phyloP scores from a whole-genome alignment of 2,113 vertebrate genomes.

The Eptatretus burgeri region DNA sequence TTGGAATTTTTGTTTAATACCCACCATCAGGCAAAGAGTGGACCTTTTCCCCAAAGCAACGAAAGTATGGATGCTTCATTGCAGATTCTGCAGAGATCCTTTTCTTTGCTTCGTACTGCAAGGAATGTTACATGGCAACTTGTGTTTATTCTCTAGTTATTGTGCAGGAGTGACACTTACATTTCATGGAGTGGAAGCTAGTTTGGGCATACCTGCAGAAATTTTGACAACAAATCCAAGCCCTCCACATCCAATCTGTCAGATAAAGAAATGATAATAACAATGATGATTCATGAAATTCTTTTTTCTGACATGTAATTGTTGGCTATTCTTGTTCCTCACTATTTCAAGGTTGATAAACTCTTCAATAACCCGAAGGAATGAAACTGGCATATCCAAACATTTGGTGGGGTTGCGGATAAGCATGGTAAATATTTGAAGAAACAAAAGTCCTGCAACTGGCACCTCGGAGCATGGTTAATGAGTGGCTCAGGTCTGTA shows the following conservation, averaged over 20 bases:
- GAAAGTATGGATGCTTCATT: slow-evolving; percentile 85
- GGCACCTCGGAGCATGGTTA: slow-evolving; percentile 87
- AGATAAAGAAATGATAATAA: slow-evolving; percentile 11
- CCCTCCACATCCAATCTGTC: slow-evolving; percentile 67
- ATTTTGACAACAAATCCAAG: slow-evolving; percentile 65
- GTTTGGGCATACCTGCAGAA: slow-evolving; percentile 46
- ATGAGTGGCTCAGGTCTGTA: slow-evolving; percentile 76
- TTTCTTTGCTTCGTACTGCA: slow-evolving; percentile 79
- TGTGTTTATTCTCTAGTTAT: neutral
- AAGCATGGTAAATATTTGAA: too few relatives aligned
- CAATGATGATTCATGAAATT: neutral
- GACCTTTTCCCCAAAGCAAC: slow-evolving; percentile 58
- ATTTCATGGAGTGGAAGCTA: too few relatives aligned
- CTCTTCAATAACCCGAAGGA: too few relatives aligned
- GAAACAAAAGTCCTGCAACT: too few relatives aligned
- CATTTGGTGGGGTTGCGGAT: too few relatives aligned
- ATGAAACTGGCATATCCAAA: too few relatives aligned
- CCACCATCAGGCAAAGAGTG: slow-evolving; percentile 67
- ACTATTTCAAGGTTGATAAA: too few relatives aligned
- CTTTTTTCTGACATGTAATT: too few relatives aligned
- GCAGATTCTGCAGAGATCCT: slow-evolving; percentile 83
- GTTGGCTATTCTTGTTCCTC: too few relatives aligned
- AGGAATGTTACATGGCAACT: slow-evolving; percentile 9
- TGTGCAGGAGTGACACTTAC: neutral
- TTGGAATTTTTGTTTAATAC: slow-evolving; percentile 12